phyloP scores from a whole-genome alignment of 1,140 invertebrate species.

The Trichomalopsis sarcophagae region DNA sequence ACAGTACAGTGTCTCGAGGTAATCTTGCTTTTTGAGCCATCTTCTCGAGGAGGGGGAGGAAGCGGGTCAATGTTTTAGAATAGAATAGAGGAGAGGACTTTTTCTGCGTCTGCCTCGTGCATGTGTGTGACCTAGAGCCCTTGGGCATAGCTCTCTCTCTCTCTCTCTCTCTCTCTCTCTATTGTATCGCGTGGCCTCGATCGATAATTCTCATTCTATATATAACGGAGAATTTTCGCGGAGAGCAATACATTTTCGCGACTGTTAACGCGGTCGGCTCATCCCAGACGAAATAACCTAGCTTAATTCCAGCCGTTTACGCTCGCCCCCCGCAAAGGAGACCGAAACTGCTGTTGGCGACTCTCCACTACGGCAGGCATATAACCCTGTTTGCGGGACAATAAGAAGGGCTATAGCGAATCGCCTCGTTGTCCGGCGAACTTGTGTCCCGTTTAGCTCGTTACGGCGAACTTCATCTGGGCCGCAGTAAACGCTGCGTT shows the following conservation, averaged over 20 bases:
- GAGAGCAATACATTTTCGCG: neutral
- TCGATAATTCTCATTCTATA: neutral
- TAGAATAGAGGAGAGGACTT: neutral
- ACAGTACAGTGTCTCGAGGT: neutral
- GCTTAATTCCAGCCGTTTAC: slow-evolving; percentile 4
- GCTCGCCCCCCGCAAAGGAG: neutral
- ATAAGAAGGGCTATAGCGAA: neutral
- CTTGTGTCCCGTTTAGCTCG: no score
- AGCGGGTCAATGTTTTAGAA: slow-evolving; percentile 30
- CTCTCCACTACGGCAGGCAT: neutral
- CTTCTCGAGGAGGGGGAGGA: neutral
- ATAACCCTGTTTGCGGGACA: neutral
- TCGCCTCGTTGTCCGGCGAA: neutral
- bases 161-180: neutral
- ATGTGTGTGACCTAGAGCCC: neutral
- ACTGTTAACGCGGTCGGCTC: no score
- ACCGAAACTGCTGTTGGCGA: neutral
- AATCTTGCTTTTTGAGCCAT: slow-evolving; percentile 20
- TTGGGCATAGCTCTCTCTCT: neutral
- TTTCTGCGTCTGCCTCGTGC: neutral
- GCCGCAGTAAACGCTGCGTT: no score
- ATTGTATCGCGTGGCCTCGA: neutral
- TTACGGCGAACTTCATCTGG: neutral
- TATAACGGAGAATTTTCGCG: neutral
- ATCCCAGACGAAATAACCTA: neutral